Evolutionary conservation across 2,888 invertebrate genomes (phyloP).

Genomic region (Phrixothrix hirtus): DNA sequence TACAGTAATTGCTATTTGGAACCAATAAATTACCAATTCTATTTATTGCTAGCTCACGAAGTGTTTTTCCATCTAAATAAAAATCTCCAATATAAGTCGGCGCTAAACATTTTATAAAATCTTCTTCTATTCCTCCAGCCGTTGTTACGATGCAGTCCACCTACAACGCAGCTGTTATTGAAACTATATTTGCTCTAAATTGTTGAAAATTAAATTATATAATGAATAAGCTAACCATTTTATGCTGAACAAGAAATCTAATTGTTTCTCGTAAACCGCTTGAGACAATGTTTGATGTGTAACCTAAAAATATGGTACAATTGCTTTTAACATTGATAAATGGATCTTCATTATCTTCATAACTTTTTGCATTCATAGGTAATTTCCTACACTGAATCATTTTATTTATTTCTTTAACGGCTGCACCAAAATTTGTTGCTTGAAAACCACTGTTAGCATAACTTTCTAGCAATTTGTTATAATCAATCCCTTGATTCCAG

Average conservation of each 20-base stretch:
- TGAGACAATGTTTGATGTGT: slow-evolving; percentile 96
- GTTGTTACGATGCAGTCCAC: slow-evolving; percentile 97
- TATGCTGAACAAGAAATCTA: slow-evolving; percentile 81
- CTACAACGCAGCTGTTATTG: no score
- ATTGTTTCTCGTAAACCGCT: slow-evolving; percentile 92
- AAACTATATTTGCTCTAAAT: no score
- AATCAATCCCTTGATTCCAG: slow-evolving; percentile 88
- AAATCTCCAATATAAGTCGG: slow-evolving; percentile 95
- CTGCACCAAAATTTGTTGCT: slow-evolving; percentile 91
- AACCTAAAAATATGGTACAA: slow-evolving; percentile 96
- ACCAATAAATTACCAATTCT: slow-evolving; percentile 87
- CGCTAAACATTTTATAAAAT: slow-evolving; percentile 96
- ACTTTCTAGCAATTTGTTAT: slow-evolving; percentile 78
- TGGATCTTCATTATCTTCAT: slow-evolving; percentile 74
- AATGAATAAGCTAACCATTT: slow-evolving; percentile 62
- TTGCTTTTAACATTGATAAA: slow-evolving; percentile 76
- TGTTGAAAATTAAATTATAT: background rate
- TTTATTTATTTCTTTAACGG: slow-evolving; percentile 87
- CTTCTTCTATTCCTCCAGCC: slow-evolving; percentile 98
- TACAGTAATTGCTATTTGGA: slow-evolving; percentile 97
- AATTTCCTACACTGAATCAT: slow-evolving; percentile 81
- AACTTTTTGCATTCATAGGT: slow-evolving; percentile 68
- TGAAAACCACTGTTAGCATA: slow-evolving; percentile 92
- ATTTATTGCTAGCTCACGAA: slow-evolving; percentile 87
- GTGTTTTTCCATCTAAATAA: slow-evolving; percentile 73